These are phyloP conservation scores for Scartelaos histophorus DNA, from an alignment of 2,113 vertebrate genomes.

Conservation along the genomic window DNA sequence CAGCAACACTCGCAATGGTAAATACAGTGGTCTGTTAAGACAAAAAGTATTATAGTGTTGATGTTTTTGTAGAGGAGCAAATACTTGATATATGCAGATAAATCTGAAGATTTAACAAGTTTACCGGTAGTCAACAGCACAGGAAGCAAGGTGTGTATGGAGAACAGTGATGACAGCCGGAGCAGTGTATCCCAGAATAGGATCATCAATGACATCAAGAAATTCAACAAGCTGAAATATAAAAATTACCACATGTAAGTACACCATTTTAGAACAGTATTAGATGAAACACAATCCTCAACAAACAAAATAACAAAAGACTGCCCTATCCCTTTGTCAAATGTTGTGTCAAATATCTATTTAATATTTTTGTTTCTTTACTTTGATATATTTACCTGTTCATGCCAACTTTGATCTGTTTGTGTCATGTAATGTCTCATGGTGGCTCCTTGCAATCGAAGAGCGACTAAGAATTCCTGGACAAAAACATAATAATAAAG, in stretches of 20 bases:
- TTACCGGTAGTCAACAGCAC: conserved; percentile 89
- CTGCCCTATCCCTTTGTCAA: neutral
- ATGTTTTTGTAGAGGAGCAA: neutral
- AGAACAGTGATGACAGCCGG: conserved; percentile 88
- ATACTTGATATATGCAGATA: neutral
- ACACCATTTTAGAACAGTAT: neutral
- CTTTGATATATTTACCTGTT: conserved; percentile 77
- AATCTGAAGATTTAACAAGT: neutral
- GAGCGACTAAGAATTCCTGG: conserved; percentile 89
- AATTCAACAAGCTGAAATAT: conserved; percentile 84
- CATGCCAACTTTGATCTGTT: conserved; percentile 87
- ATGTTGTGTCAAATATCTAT: neutral
- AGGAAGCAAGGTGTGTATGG: conserved; percentile 87
- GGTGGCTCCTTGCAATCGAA: conserved; percentile 86
- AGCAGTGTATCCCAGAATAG: conserved; percentile 87
- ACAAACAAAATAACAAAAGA: neutral
- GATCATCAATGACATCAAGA: conserved; percentile 88
- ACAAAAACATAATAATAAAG: neutral
- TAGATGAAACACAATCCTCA: neutral
- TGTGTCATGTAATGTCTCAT: conserved; percentile 84
- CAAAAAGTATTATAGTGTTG: neutral
- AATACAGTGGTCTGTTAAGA: conserved; percentile 84
- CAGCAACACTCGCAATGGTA: conserved; percentile 84
- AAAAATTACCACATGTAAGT: neutral
- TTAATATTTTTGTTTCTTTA: neutral